Evolutionary conservation across 1,140 invertebrate species (phyloP), one percentile per base, ranked within the genome.

Genomic region (Macrocentrus cingulum): DNA sequence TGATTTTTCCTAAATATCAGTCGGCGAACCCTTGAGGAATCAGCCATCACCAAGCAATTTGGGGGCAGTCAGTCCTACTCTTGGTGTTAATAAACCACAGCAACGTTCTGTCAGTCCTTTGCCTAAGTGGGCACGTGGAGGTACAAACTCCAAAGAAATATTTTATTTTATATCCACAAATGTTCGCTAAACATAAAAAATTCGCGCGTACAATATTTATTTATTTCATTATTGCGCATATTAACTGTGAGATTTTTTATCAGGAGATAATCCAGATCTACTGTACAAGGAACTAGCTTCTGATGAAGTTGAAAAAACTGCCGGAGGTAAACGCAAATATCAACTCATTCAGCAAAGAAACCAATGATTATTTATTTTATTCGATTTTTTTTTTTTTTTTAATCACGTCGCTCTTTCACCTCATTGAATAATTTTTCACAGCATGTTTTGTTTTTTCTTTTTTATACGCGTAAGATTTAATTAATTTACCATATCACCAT

Each of bases 61-160:
- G 65, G 71, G 71, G 64, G 66, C 72, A 25, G 65, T 71, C 56
- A 80, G 74, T 61, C 74, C 78, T 41, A 67, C 62, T 54, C 59
- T 72, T 56, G 71, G 68, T 48, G 69, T 71, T 57, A 63, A 63
- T 68, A 74, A 74, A 69, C 46, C 64, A 41, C 69, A 74, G 53
- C 71, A 72, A 48, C 74, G 80, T 48, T 68, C 80, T 34, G 65
- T 82, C 65, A 84, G 82, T 69, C 83, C 82, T 34, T 69, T 84
- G 52, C 82, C 83, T 19, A 83, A 83, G 69, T 83, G 82, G 82
- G 81, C 81, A 59, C 72, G 82, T 81, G 83, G 82, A 84, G 82
- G 68, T 76, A 72, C 63, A 68, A 49, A 56, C 19, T 54, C 25
- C 45, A 61, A 61, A 46, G 45, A 20, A 23, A 23, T 20, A n/a